phyloP scores from a whole-genome alignment of 2,888 invertebrate genomes.

The Lamellibrachia columna region DNA sequence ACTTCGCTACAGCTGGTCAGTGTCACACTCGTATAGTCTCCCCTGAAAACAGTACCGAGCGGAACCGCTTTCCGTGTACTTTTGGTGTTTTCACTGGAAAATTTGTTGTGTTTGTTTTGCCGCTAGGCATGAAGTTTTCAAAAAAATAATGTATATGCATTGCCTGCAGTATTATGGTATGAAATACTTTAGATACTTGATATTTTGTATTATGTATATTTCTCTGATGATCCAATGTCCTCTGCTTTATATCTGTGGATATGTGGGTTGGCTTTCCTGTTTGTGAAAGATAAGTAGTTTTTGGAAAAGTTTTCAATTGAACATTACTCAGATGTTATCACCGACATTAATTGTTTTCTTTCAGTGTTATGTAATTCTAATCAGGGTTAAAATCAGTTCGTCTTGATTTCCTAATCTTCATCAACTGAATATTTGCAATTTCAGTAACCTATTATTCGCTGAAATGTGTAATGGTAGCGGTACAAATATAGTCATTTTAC shows the following conservation, averaged over 20 bases:
- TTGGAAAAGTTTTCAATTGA: not conserved
- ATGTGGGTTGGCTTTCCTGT: not conserved
- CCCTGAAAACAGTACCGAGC: not conserved
- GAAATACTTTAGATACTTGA: not conserved
- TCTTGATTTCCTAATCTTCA: not conserved
- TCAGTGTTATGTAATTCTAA: not conserved
- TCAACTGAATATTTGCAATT: not conserved
- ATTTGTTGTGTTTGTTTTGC: not conserved
- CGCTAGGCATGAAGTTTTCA: too few species aligned
- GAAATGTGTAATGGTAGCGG: too few species aligned
- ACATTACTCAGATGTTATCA: not conserved
- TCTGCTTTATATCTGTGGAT: not conserved
- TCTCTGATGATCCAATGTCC: too few species aligned
- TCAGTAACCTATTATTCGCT: too few species aligned
- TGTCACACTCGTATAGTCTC: not conserved
- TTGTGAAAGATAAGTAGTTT: not conserved
- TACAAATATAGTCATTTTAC: too few species aligned
- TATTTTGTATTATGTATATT: not conserved
- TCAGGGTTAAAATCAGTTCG: not conserved
- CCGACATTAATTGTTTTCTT: not conserved
- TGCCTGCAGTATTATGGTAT: not conserved
- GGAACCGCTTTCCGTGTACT: not conserved
- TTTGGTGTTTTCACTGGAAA: not conserved
- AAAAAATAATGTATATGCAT: not conserved
- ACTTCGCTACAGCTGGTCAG: constrained; percentile 64